phyloP scores from a whole-genome alignment of 2,797 vertebrate genomes.

The Tarsius wallacei region DNA sequence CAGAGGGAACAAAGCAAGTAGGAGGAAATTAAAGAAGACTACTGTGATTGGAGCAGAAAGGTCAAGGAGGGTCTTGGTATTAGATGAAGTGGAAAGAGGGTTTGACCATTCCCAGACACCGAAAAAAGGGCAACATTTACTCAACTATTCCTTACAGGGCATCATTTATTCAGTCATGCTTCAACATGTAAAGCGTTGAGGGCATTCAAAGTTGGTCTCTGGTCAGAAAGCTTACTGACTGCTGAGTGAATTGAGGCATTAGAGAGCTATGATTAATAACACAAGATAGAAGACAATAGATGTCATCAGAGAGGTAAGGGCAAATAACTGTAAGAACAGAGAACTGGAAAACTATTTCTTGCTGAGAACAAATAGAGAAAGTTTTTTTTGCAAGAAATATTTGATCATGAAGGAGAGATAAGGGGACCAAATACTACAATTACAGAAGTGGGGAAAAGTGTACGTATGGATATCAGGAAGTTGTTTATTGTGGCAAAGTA shows the following conservation, averaged over 20 bases:
- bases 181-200: background rate
- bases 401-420: background rate
- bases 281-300: constrained; percentile 3
- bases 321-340: background rate
- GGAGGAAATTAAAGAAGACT: background rate
- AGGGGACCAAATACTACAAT: background rate
- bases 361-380: background rate
- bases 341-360: background rate
- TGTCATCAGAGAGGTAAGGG: background rate
- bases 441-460: background rate
- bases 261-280: background rate
- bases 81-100: background rate
- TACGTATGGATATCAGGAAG: background rate
- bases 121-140: background rate
- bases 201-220: background rate
- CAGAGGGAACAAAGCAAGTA: background rate
- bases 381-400: background rate
- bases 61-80: background rate
- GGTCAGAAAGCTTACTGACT: background rate
- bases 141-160: background rate
- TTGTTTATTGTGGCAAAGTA: background rate
- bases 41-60: background rate
- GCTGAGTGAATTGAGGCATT: background rate
- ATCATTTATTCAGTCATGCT: background rate
- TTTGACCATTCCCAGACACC: background rate